phyloP scores from a whole-genome alignment of 1,140 invertebrate species.

The Varroa destructor region DNA sequence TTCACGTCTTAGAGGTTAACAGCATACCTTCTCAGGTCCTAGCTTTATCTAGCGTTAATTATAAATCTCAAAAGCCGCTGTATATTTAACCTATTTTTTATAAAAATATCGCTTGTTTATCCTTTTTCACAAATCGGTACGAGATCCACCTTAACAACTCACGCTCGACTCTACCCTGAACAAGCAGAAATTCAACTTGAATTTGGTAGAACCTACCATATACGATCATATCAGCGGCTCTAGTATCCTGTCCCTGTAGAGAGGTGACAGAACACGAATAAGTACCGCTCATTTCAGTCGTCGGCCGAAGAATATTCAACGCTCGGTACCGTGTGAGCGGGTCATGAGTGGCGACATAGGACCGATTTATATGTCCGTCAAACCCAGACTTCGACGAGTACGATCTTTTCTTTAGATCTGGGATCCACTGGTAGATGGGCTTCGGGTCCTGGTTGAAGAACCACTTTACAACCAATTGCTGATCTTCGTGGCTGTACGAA shows the following conservation, averaged over 20 bases:
- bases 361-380: slow-evolving; percentile 53
- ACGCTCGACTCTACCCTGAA: too few species aligned
- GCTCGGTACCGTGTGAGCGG: slow-evolving; percentile 56
- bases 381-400: slow-evolving; percentile 40
- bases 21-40: too few species aligned
- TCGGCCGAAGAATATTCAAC: slow-evolving; percentile 56
- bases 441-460: slow-evolving; percentile 37
- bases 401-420: slow-evolving; percentile 32
- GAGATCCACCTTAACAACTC: too few species aligned
- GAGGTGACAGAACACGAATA: slow-evolving; percentile 36
- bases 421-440: slow-evolving; percentile 40
- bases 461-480: slow-evolving; percentile 38
- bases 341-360: slow-evolving; percentile 51
- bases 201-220: slow-evolving; percentile 33
- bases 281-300: slow-evolving; percentile 45
- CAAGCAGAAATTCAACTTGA: too few species aligned
- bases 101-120: too few species aligned
- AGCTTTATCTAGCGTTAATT: too few species aligned
- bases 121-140: too few species aligned
- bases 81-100: too few species aligned
- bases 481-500: slow-evolving; percentile 34
- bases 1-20: not conserved
- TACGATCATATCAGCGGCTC: slow-evolving; percentile 33
- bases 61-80: too few species aligned
- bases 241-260: slow-evolving; percentile 34